Base-by-base conservation (phyloP, 2,797 vertebrate species). In the Falco rusticolus region DNA sequence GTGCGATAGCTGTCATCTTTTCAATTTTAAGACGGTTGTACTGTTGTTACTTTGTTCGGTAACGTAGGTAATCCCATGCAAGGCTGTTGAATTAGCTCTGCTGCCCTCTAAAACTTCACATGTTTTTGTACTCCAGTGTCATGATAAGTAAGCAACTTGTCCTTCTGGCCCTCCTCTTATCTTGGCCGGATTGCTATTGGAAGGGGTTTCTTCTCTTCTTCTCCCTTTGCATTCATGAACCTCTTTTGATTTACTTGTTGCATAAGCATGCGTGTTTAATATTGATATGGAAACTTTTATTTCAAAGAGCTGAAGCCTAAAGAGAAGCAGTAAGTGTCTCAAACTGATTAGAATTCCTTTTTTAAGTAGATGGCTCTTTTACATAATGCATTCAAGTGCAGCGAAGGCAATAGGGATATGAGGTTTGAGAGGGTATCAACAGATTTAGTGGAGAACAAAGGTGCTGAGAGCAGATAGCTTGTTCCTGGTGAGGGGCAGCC, bases 181-280 rank as follows among this genome's bases (percentile, higher is more conserved):
- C 63, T 88, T 57, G 60, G 24, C 60, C 22, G 3, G 26, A 29
- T 90, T 84, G 47, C 41, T 65, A 72, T 51, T 87, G n/a, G 77
- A 95, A 84, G 48, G 66, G 75, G 34, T 34, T 34, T 34, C 34
- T 34, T 34, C 34, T 34, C 34, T 34, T 34, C 34, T 34, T 34
- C 34, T 34, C 34, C 34, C 34, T 34, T 34, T 34, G 34, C 34
- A 34, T 34, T 87, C 59, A 18, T 37, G 31, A 93, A 64, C 33
- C 70, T 94, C 50, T 77, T 83, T 87, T 89, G 85, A 87, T 84
- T 93, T 91, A 69, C 48, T 84, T 37, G 22, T 84, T 66, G 82
- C 72, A 45, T 78, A 82, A 85, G 41, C 61, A 41, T 24, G 82
- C 3, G 3, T 71, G 39, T 84, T 95, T 89, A 78, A 78, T 89